Percentiles rank a stretch among this genome's conserved stretches.
Conservation (phyloP, 2,888 invertebrate genomes). For the Heliconius hortense region DNA sequence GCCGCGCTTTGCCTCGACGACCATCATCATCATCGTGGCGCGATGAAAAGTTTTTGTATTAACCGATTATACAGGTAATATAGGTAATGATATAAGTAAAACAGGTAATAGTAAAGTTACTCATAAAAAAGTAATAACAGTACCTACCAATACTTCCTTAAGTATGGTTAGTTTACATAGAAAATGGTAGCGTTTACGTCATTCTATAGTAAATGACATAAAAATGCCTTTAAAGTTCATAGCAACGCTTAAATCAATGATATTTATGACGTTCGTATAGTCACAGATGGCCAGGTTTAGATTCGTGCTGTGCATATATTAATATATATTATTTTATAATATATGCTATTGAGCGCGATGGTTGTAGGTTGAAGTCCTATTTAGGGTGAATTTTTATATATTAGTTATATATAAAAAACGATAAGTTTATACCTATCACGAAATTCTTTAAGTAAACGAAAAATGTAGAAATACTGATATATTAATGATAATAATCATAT, state of each 20-base stretch:
- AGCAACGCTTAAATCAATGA: background rate
- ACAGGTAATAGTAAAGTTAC: too few relatives aligned
- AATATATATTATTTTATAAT: background rate
- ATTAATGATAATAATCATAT: too few relatives aligned
- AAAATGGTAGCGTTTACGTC: background rate
- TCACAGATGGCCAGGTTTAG: background rate
- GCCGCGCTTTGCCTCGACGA: too few relatives aligned
- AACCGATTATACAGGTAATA: background rate
- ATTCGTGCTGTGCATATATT: background rate
- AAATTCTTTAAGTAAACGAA: too few relatives aligned
- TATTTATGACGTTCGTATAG: constrained; percentile 9
- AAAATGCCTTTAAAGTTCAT: background rate
- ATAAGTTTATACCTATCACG: too few relatives aligned
- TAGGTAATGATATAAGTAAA: too few relatives aligned
- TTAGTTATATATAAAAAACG: too few relatives aligned
- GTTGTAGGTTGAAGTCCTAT: background rate
- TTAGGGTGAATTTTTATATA: background rate
- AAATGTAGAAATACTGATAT: too few relatives aligned
- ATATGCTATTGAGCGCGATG: background rate
- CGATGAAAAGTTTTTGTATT: background rate
- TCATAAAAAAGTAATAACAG: too few relatives aligned
- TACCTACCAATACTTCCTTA: background rate
- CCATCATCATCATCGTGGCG: too few relatives aligned
- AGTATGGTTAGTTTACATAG: background rate
- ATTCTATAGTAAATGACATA: background rate